Conservation (phyloP, 2,797 vertebrate species). For the Merluccius polli region DNA sequence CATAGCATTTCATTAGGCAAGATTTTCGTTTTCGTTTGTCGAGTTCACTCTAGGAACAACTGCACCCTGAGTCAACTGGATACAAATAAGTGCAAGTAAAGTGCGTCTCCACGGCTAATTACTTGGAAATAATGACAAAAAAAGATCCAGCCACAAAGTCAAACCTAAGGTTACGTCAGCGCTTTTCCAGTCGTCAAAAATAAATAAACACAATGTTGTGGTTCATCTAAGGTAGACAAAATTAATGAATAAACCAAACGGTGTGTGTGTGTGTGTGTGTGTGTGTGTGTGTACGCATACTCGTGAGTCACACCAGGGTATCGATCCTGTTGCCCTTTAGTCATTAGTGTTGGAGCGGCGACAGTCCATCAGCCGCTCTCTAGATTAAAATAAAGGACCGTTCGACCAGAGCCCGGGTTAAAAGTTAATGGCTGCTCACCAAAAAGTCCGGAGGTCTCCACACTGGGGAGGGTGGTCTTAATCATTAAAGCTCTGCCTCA, state of each 20-base stretch:
- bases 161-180: background rate
- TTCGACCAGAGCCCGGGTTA: conserved; percentile 28
- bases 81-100: background rate
- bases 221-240: background rate
- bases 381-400: conserved; percentile 26
- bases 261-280: background rate
- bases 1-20: no score
- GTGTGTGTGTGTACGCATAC: background rate
- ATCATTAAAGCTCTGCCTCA: conserved; percentile 14
- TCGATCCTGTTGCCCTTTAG: conserved; percentile 7
- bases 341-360: conserved; percentile 12
- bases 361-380: conserved; percentile 20
- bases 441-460: conserved; percentile 16
- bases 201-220: background rate
- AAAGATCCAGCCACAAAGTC: background rate
- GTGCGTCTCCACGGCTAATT: background rate
- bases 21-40: background rate
- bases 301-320: background rate
- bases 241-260: background rate
- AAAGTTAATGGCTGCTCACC: conserved; percentile 37
- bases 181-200: background rate
- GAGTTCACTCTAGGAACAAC: background rate
- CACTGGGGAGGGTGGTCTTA: conserved; percentile 15
- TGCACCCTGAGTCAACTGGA: background rate
- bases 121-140: background rate